Percentiles rank a stretch among this genome's conserved stretches.
Evolutionary conservation across 2,888 invertebrate species (phyloP).

Genomic region (Liopterus haemorrhoidalis): DNA sequence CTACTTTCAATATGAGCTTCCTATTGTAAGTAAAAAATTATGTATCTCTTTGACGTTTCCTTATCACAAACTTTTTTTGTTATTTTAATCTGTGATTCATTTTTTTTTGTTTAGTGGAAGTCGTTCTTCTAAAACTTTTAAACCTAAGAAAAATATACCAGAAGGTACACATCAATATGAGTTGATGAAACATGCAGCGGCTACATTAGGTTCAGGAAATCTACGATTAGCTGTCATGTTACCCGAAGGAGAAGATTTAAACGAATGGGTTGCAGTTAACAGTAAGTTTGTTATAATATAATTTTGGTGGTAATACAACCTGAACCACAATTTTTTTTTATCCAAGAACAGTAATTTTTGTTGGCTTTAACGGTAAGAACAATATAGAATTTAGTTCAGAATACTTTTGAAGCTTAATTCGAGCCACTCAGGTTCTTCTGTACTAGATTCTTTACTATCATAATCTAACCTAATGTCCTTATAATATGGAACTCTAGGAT

Average conservation of each 20-base stretch:
- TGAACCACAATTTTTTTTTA: conserved; percentile 11
- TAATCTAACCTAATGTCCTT: too few relatives aligned
- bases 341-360: conserved; percentile 5
- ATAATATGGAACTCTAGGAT: too few relatives aligned
- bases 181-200: conserved; percentile 98
- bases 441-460: too few relatives aligned
- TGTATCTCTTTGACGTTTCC: neutral
- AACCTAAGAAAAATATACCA: conserved; percentile 97
- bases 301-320: conserved; percentile 3
- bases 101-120: conserved; percentile 61
- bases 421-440: too few relatives aligned
- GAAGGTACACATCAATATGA: conserved; percentile 99
- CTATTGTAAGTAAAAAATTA: conserved; percentile 17
- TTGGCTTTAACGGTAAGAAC: conserved; percentile 2
- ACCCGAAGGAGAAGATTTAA: conserved; percentile 97
- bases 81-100: too few relatives aligned
- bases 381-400: too few relatives aligned
- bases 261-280: conserved; percentile 99
- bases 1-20: conserved; percentile 20
- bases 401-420: too few relatives aligned
- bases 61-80: conserved; percentile 10
- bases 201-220: conserved; percentile 96
- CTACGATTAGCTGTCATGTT: conserved; percentile 91
- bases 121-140: conserved; percentile 94
- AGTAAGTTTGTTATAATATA: conserved; percentile 75